Conservation (phyloP, 2,888 invertebrate genomes). For the Germaria angustata region DNA sequence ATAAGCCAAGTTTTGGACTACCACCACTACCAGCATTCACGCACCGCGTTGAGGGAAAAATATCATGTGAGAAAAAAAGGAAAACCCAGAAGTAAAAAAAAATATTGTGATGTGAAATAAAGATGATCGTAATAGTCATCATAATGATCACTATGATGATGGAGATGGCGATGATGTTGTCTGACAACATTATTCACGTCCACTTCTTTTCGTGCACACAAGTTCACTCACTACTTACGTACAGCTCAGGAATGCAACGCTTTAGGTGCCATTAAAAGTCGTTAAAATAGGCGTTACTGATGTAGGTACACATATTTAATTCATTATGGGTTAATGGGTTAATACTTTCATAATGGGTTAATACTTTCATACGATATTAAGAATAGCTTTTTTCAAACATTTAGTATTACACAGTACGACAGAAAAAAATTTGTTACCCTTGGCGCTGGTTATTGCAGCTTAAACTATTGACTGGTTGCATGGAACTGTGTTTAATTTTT, state of each 20-base stretch:
- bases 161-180: constrained; percentile 44
- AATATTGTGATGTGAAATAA: constrained; percentile 43
- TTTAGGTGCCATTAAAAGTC: constrained; percentile 61
- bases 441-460: too few species aligned
- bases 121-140: constrained; percentile 45
- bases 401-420: too few species aligned
- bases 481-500: too few species aligned
- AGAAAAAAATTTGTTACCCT: too few species aligned
- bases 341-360: constrained; percentile 27
- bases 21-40: constrained; percentile 17
- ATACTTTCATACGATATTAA: too few species aligned
- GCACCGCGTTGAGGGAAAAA: background rate
- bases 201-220: background rate
- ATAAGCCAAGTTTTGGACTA: constrained; percentile 41
- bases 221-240: background rate
- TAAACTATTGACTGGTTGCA: too few species aligned
- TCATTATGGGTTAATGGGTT: constrained; percentile 25
- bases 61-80: constrained; percentile 31
- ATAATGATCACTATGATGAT: constrained; percentile 44
- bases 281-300: constrained; percentile 65
- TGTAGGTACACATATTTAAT: constrained; percentile 58
- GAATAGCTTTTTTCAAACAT: too few species aligned
- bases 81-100: background rate
- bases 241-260: constrained; percentile 41
- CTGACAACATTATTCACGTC: constrained; percentile 61